Evolutionary conservation across 2,888 invertebrate genomes (phyloP), one percentile per base, ranked within the genome.

Genomic region (Napeogenes sylphis): DNA sequence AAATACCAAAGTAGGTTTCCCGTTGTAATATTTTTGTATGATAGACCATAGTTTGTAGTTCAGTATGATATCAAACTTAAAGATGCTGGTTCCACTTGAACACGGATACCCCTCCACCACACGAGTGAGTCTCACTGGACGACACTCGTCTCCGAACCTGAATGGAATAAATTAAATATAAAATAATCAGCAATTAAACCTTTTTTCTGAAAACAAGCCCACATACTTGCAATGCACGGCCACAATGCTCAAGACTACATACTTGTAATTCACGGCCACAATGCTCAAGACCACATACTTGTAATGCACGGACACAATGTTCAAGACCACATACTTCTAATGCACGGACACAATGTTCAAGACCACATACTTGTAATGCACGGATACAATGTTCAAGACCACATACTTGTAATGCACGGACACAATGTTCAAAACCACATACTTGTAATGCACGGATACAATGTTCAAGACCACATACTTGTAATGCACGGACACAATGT

Each of bases 21-120:
- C 92, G 38, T 93, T 88, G 12, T 95, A 92, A 80, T 95, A 93
- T 72, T 92, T 93, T 71, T 93, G 90, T 70, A 96, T 93, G 58
- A 96, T 84, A 0, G 91, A 83, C 77, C 92, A 92, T 3, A 96
- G 82, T 77, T 94, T 95, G 81, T 96, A 96, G 77, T 93, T 95
- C n/a, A 96, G 91, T 14, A 92, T 91, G 65, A 96, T 91, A 73
- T 96, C 96, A 78, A 96, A 96, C 73, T 93, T 93, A 79, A 95
- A 96, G 57, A 93, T 92, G 8, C 91, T 88, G 13, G 89, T 85
- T 38, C 92, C 90, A 5, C 90, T 85, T 14, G 91, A 81, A 71
- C 91, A 93, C 0, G 91, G 90, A 75, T 93, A 96, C 0, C 95
- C 95, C 71, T 94, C 84, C 0, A 96, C 95, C 33, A 95, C 84